Evolutionary conservation across 2,797 vertebrate species (phyloP).

Genomic region (Adrianichthys oophorus): DNA sequence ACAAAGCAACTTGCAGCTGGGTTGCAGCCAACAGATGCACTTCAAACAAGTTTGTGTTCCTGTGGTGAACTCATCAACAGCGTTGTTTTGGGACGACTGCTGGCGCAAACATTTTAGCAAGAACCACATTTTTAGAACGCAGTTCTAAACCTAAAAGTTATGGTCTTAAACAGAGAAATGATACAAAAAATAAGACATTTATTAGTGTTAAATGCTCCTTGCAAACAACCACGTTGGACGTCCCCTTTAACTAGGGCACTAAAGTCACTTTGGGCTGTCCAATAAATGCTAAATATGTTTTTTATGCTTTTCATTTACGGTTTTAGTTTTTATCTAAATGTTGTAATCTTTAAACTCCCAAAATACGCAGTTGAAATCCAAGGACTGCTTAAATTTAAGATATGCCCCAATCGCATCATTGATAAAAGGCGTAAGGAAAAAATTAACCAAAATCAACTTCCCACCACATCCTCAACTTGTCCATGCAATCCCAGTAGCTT

Average conservation of each 20-base stretch:
- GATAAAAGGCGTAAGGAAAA: constrained; percentile 54
- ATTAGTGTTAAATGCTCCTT: constrained; percentile 64
- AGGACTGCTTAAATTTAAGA: no score
- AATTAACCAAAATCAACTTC: constrained; percentile 55
- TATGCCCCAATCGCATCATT: constrained; percentile 61
- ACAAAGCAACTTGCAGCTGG: constrained; percentile 4
- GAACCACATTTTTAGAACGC: constrained; percentile 63
- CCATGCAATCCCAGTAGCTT: constrained; percentile 68
- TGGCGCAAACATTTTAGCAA: constrained; percentile 63
- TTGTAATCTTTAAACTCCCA: no score
- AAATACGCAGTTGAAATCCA: no score
- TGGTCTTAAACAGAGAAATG: constrained; percentile 58
- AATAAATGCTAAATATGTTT: no score
- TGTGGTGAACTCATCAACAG: constrained; percentile 50
- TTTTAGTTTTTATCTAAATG: no score
- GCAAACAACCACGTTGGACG: constrained; percentile 7
- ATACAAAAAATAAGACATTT: constrained; percentile 38
- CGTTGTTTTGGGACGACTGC: constrained; percentile 57
- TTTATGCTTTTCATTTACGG: no score
- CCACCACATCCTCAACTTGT: constrained; percentile 55
- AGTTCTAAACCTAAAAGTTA: constrained; percentile 65
- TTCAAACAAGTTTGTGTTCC: constrained; percentile 28
- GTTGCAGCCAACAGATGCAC: background rate
- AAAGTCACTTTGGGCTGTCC: no score
- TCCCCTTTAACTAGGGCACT: no score